A percentile compares a stretch with the other conserved stretches of the same genome.
These are phyloP conservation scores for Suillia variegata DNA, from an alignment of 2,888 invertebrate genomes.

Conservation along the genomic window DNA sequence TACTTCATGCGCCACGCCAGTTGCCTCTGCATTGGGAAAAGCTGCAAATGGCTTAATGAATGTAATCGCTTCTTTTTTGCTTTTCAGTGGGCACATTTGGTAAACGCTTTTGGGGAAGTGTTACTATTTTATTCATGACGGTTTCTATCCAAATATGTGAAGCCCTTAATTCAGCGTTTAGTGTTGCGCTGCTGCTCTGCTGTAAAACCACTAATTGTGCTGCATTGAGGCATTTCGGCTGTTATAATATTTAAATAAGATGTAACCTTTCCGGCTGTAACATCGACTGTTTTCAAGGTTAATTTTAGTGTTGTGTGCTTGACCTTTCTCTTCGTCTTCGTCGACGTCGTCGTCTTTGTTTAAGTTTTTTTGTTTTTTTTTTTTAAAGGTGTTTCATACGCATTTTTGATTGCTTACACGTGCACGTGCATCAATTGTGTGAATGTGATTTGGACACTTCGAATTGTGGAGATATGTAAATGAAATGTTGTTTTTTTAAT, in stretches of 20 bases:
- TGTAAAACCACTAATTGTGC: background rate
- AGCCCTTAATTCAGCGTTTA: too few species aligned
- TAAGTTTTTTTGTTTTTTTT: background rate
- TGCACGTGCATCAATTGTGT: background rate
- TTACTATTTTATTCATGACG: too few species aligned
- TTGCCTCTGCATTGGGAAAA: background rate
- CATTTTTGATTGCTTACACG: background rate
- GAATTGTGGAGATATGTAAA: too few species aligned
- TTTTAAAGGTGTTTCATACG: background rate
- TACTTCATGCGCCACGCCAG: background rate
- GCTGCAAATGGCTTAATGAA: background rate
- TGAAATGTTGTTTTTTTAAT: too few species aligned
- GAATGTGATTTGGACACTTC: too few species aligned
- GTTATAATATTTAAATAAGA: background rate
- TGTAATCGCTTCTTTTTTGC: too few species aligned
- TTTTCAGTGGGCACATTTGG: too few species aligned
- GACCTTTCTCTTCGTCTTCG: background rate
- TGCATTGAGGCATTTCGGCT: background rate
- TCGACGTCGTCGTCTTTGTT: background rate
- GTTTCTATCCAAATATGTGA: too few species aligned
- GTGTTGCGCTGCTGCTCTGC: too few species aligned
- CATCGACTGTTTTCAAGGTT: slow-evolving; percentile 44
- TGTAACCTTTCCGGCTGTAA: slow-evolving; percentile 21
- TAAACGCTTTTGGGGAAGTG: too few species aligned
- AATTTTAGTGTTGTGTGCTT: background rate